phyloP scores from a whole-genome alignment of 2,797 vertebrate species.

The Denticeps clupeoides region DNA sequence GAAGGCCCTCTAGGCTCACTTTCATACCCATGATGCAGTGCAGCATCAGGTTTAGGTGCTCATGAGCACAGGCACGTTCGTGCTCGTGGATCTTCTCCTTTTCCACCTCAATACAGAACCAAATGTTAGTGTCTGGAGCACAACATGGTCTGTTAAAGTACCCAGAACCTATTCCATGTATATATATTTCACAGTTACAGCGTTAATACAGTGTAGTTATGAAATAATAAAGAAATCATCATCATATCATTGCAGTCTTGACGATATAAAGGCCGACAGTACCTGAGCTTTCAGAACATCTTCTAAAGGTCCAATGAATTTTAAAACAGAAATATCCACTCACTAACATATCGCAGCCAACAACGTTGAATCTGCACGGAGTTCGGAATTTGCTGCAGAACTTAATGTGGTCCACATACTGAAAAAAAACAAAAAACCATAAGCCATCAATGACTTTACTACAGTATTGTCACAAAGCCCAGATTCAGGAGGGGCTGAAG shows the following conservation, averaged over 20 bases:
- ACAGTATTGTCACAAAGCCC: no score
- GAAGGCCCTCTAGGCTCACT: conserved; percentile 61
- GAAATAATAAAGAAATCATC: no score
- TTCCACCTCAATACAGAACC: conserved; percentile 82
- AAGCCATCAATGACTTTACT: no score
- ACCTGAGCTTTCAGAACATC: background rate
- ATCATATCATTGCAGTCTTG: no score
- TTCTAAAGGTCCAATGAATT: no score
- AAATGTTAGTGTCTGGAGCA: no score
- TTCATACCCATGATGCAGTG: conserved; percentile 68
- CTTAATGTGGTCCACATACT: conserved; percentile 87
- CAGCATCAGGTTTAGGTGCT: conserved; percentile 78
- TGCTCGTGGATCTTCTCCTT: conserved; percentile 72
- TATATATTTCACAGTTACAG: conserved; percentile 24
- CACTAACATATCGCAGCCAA: conserved; percentile 81
- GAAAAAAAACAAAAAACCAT: no score
- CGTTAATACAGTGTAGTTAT: no score
- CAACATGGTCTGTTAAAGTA: background rate
- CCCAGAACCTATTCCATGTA: background rate
- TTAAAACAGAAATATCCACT: no score
- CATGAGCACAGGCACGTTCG: conserved; percentile 63
- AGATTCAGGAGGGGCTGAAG: no score
- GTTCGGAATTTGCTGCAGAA: conserved; percentile 74
- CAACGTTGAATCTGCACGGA: conserved; percentile 73
- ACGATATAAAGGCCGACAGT: no score